A percentile compares a stretch with the other conserved stretches of the same genome.
Conservation (phyloP, 2,888 invertebrate genomes). For the Caradrina clavipalpis region DNA sequence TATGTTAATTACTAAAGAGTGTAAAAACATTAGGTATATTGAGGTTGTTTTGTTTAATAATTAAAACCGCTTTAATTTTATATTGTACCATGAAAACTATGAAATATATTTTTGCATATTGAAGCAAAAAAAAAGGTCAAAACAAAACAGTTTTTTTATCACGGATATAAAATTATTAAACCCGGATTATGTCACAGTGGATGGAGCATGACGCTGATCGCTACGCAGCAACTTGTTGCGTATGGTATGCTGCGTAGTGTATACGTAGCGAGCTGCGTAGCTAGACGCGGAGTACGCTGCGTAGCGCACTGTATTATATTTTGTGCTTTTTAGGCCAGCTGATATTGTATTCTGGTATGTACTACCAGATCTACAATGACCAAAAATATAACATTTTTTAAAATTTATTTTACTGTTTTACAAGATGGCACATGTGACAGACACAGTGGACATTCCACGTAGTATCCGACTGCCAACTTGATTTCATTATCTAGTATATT, state of each 20-base stretch:
- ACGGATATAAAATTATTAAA: no score
- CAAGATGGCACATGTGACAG: no score
- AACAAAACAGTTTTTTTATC: no score
- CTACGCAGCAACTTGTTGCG: not conserved
- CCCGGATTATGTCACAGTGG: no score
- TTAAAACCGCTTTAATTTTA: not conserved
- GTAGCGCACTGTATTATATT: not conserved
- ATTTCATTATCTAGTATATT: not conserved
- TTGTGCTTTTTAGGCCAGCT: not conserved
- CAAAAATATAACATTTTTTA: not conserved
- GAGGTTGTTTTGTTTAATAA: not conserved
- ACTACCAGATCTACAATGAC: not conserved
- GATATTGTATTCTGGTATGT: not conserved
- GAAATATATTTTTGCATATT: no score
- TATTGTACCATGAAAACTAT: not conserved
- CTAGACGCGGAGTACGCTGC: not conserved
- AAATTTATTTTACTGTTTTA: not conserved
- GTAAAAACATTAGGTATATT: not conserved
- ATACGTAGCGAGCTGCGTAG: not conserved
- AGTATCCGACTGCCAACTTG: not conserved
- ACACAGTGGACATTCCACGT: no score
- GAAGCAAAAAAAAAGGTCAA: no score
- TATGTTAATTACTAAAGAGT: not conserved
- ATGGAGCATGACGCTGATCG: no score
- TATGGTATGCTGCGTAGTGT: no score